phyloP scores from a whole-genome alignment of 1,140 invertebrate species.

The Eumaeus atala region DNA sequence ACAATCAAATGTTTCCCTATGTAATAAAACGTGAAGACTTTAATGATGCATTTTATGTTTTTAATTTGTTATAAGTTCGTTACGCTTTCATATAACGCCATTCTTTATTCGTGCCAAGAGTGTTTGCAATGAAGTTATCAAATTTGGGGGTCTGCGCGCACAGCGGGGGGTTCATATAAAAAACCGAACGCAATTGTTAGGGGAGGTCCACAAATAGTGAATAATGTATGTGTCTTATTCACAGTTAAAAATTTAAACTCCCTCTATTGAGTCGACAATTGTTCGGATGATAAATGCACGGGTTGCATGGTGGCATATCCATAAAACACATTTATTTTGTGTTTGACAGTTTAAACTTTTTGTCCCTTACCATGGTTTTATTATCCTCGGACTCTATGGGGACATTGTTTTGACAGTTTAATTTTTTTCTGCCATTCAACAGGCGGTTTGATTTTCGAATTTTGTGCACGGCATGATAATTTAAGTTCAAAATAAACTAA shows the following conservation, averaged over 20 bases:
- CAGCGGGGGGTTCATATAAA: slow-evolving; percentile 44
- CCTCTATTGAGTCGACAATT: slow-evolving; percentile 59
- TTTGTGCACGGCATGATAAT: too few relatives aligned
- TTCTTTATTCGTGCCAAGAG: slow-evolving; percentile 19
- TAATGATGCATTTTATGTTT: not conserved
- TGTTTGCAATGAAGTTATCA: slow-evolving; percentile 67
- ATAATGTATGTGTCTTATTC: slow-evolving; percentile 59
- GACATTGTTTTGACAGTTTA: slow-evolving; percentile 1
- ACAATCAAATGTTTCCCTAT: too few relatives aligned
- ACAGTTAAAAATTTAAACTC: slow-evolving; percentile 64
- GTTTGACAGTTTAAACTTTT: slow-evolving; percentile 6
- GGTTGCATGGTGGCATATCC: not conserved
- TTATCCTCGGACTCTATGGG: not conserved
- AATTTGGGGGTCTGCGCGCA: slow-evolving; percentile 39
- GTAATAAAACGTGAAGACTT: too few relatives aligned
- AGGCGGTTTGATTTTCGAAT: too few relatives aligned
- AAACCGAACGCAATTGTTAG: slow-evolving; percentile 39
- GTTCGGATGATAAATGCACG: slow-evolving; percentile 49
- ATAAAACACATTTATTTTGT: slow-evolving; percentile 12
- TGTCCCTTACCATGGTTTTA: slow-evolving; percentile 12
- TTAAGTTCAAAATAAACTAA: not conserved
- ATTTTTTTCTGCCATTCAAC: not conserved
- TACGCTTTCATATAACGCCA: slow-evolving; percentile 1
- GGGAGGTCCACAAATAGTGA: slow-evolving; percentile 50
- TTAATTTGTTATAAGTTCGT: not conserved